A percentile compares a stretch with the other conserved stretches of the same genome.
Evolutionary conservation across 2,797 vertebrate species (phyloP).

Genomic region (Peromyscus eremicus): DNA sequence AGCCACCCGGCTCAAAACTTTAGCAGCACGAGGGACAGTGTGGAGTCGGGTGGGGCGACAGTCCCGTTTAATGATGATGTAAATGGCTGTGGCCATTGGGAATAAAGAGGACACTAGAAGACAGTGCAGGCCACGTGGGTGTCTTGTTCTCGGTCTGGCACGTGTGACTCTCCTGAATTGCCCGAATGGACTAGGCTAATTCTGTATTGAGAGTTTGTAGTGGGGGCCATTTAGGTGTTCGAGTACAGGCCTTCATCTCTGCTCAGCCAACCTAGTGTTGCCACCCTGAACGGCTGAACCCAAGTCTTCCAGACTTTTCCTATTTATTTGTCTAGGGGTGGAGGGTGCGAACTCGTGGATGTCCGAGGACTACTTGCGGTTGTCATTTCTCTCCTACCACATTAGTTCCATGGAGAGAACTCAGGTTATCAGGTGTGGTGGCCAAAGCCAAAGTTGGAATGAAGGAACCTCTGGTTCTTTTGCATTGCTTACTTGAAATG

Average conservation of each 20-base stretch:
- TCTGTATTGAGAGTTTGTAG: background rate
- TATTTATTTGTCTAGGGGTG: background rate
- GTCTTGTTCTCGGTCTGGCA: fast-evolving
- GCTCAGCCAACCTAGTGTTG: background rate
- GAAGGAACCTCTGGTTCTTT: background rate
- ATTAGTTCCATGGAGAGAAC: background rate
- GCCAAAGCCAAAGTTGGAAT: background rate
- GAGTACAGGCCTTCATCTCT: background rate
- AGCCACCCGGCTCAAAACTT: background rate
- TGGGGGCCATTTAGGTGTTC: background rate
- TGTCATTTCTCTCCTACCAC: background rate
- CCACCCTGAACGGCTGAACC: background rate
- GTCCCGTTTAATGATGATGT: background rate
- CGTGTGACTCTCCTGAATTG: background rate
- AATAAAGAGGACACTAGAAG: background rate
- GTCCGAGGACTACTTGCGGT: background rate
- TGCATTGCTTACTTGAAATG: background rate
- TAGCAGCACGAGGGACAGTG: fast-evolving
- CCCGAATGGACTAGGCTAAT: background rate
- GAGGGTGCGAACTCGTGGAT: background rate
- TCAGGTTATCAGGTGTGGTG: background rate
- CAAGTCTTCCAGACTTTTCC: background rate
- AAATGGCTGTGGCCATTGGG: background rate
- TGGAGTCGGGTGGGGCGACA: background rate
- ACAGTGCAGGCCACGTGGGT: fast-evolving